These are phyloP conservation scores for Tricholauxania praeusta DNA, from an alignment of 2,888 invertebrate genomes.

Conservation along the genomic window DNA sequence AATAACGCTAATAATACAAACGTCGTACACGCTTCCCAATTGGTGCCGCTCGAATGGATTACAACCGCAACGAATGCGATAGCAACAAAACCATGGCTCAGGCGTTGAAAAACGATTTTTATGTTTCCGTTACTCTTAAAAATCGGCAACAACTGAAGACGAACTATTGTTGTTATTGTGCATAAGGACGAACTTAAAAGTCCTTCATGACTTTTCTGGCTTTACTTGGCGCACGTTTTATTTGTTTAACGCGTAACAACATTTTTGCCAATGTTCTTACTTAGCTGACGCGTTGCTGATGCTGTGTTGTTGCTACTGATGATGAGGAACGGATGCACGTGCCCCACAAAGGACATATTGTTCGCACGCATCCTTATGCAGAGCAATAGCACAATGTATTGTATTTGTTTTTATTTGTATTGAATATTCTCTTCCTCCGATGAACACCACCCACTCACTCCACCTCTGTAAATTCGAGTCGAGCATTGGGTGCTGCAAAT, in stretches of 20 bases:
- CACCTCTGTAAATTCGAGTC: not conserved
- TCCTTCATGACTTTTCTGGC: conserved; percentile 11
- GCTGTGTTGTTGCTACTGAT: conserved; percentile 27
- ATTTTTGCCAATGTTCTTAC: conserved; percentile 36
- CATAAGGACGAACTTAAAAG: conserved; percentile 15
- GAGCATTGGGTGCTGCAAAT: conserved; percentile 57
- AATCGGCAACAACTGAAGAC: conserved; percentile 12
- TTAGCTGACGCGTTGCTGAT: not conserved
- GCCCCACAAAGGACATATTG: conserved; percentile 59
- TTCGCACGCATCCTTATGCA: conserved; percentile 51
- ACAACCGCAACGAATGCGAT: conserved; percentile 47
- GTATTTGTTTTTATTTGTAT: conserved; percentile 49
- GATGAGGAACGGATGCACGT: conserved; percentile 52
- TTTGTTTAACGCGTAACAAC: conserved; percentile 52
- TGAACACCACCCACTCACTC: conserved; percentile 40
- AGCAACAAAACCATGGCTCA: conserved; percentile 31
- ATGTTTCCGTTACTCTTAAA: conserved; percentile 27
- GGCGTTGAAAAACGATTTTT: conserved; percentile 40
- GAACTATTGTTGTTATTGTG: not conserved
- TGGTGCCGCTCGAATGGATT: conserved; percentile 49
- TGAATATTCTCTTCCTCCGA: conserved; percentile 6
- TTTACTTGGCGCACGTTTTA: conserved; percentile 46
- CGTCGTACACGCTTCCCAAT: conserved; percentile 50
- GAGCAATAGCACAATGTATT: conserved; percentile 41
- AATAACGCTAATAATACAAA: conserved; percentile 41